Evolutionary conservation across 2,888 invertebrate genomes (phyloP), one percentile per base, ranked within the genome.

Genomic region (Pyrgus malvae): DNA sequence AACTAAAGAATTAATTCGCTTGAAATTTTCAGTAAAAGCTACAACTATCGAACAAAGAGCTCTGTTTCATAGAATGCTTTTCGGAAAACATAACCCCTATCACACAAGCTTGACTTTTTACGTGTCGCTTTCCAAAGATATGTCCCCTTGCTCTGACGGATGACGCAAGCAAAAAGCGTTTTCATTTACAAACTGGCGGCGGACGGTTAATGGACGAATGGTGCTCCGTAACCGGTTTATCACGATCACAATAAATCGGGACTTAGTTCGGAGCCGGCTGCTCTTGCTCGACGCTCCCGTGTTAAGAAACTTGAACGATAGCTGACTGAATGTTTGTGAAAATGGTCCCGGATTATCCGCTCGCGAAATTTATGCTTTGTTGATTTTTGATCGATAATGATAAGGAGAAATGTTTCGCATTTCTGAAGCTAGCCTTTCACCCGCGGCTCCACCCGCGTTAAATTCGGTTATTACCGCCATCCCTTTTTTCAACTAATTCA

Each of bases 181-280:
- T 72, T 70, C 64, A 66, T 66, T 68, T 64, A 63, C 66, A 68
- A 68, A 67, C 66, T 63, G 57, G 65, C 63, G 64, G 66, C 65
- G 60, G 61, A 61, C 71, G 73, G 74, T 71, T 78, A 75, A 76
- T 75, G 74, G 81, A 84, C 70, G 76, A 74, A 83, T 75, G 75
- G 78, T 69, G 74, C 75, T 76, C 80, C 69, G 65, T 68, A 67
- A 68, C 66, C 70, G 69, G 85, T 79, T 84, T 84, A 87, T 85
- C 85, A 76, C 74, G 68, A 76, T 74, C 72, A 72, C 80, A 77
- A 86, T 87, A 86, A 86, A 85, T 86, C 76, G 72, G 66, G 61
- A 71, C 66, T 63, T 68, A 69, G 68, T 72, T 68, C 61, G 62
- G 65, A 69, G 63, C 67, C 66, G 62, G 69, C 70, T 59, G 74